Base-by-base conservation (phyloP, 2,797 vertebrate genomes). In the Spizella passerina region DNA sequence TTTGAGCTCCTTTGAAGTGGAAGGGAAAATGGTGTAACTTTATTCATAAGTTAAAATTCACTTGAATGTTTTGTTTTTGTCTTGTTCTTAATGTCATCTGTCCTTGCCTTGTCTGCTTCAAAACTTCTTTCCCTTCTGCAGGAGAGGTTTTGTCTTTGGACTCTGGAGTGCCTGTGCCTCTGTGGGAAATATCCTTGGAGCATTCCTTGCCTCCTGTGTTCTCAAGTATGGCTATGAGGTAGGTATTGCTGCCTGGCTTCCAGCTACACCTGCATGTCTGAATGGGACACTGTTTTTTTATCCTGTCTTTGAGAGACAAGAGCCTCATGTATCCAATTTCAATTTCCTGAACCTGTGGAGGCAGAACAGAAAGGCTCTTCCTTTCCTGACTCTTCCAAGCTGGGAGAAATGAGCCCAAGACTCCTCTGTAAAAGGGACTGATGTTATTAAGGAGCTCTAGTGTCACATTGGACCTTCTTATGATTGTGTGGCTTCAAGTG, bases 131-230 rank as follows among this genome's bases (percentile, higher is more conserved):
- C 41, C 7, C 20, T 82, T 89, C 27, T 88, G 6, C 93, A 99
- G 99, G 30, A 98, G 99, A 24, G 99, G 99, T 20, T 99, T 99
- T 92, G 97, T 99, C 22, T 99, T 99, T 39, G 99, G 99, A 32
- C 98, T 99, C 73, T 99, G 99, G 99, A 99, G 99, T 44, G 99
- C 99, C 24, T 99, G 99, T 88, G 99, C 99, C 5, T 99, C 99
- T 2, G 99, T 99, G 23, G 99, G 99, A n/a, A 99, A 99, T 97
- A 99, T 99, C 96, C 97, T 99, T 36, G 99, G 99, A 16, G 99
- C 99, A 0, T 99, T 99, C 95, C 98, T 99, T 52, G 99, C 99
- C 5, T 99, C 99, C 19, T 99, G 99, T 3, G 98, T 99, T 80
- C 98, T 99, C 34, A 98, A 98, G 69, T 99, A 99, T 2, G 99